Evolutionary conservation across 2,113 vertebrate genomes (phyloP), one percentile per base, ranked within the genome.

Genomic region (Muntiacus reevesi): DNA sequence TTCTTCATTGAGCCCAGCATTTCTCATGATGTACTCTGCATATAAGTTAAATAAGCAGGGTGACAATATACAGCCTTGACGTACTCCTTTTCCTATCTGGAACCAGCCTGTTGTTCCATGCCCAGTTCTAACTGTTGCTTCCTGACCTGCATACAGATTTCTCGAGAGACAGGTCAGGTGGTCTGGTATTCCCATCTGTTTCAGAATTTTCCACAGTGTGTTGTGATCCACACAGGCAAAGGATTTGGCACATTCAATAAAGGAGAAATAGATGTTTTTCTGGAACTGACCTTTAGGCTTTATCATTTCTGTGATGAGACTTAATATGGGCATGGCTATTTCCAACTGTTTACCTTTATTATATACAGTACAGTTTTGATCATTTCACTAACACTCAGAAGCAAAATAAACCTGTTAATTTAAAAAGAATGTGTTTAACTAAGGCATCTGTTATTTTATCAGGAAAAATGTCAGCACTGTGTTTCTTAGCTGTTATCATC

Each of bases 1-100:
- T 36, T 2, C 2, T 36, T 71, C 19, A 12, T 71, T 5, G n/a
- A 36, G 17, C 1, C n/a, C 19, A 71, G n/a, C 2, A 0, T 71
- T 71, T 71, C 64, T 6, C 64, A 36, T 71, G n/a, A 12, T 36
- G n/a, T 71, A 36, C n/a, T 36, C 2, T 36, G n/a, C 64, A 71
- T 71, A 36, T 11, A 71, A 23, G n/a, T 71, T 71, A 71, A 21
- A 71, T 5, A 71, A 71, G 64, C 64, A 71, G 17, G 9, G 64
- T 36, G 17, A 71, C 64, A 71, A 71, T 36, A 36, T 36, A 36
- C 17, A 71, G 64, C 4, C 4, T 36, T 36, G n/a, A 71, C 0
- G 2, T 71, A 36, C 19, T 36, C 17, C 64, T 36, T 71, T 71
- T 71, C 64, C 64, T 71, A 0, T 71, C 21, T 67, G 64, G 17